Conservation (phyloP, 1,140 invertebrate species). For the Lepidotrigona ventralis region DNA sequence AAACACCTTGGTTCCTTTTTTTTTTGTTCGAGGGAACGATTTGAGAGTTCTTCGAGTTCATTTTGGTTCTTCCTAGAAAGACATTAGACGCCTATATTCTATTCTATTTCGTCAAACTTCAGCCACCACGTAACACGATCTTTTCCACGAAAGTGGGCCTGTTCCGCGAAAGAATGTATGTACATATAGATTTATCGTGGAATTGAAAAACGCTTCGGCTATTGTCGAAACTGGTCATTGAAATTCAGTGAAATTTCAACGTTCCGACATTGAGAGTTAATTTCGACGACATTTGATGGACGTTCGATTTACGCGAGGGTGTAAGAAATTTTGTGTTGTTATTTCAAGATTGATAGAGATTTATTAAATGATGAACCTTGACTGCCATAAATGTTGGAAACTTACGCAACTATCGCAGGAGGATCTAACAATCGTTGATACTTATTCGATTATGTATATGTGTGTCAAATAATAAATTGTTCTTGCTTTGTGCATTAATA, state of each 20-base stretch:
- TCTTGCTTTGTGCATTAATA: too few relatives aligned
- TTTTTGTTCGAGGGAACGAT: constrained; percentile 9
- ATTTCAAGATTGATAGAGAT: too few relatives aligned
- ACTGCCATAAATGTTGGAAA: too few relatives aligned
- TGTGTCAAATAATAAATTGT: too few relatives aligned
- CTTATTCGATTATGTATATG: too few relatives aligned
- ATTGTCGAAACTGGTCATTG: background rate
- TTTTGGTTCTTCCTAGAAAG: background rate
- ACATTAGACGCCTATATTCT: background rate
- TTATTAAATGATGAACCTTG: too few relatives aligned
- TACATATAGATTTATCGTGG: background rate
- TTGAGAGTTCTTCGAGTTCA: background rate
- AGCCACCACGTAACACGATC: background rate
- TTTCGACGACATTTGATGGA: background rate
- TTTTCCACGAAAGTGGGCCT: background rate
- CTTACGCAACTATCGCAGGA: too few relatives aligned
- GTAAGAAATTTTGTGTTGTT: too few relatives aligned
- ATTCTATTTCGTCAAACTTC: background rate
- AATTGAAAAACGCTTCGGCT: background rate
- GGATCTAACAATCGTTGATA: too few relatives aligned
- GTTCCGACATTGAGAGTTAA: background rate
- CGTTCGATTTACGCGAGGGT: background rate
- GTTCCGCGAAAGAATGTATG: too few relatives aligned
- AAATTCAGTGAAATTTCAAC: background rate
- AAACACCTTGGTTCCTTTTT: background rate